phyloP scores from a whole-genome alignment of 2,797 vertebrate species.

The Buphagus erythrorhynchus region DNA sequence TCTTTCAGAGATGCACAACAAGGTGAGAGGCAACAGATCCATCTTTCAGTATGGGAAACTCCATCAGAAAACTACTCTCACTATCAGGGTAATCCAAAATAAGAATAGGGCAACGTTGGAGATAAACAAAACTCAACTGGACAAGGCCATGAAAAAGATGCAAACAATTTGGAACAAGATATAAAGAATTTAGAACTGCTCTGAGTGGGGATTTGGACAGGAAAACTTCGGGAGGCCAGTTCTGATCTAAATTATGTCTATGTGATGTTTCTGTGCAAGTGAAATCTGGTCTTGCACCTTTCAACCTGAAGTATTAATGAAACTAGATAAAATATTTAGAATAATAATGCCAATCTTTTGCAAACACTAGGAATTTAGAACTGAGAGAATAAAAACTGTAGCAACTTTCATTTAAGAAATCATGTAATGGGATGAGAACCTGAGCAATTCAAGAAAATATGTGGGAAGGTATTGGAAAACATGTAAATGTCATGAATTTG shows the following conservation, averaged over 20 bases:
- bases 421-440: not conserved
- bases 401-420: not conserved
- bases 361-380: not conserved
- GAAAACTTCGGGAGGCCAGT: not conserved
- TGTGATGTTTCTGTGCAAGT: not conserved
- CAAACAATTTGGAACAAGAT: not conserved
- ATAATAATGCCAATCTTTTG: not conserved
- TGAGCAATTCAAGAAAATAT: not conserved
- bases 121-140: not conserved
- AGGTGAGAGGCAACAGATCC: not conserved
- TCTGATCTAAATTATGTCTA: not conserved
- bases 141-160: not conserved
- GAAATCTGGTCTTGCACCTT: not conserved
- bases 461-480: not conserved
- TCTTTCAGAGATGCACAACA: not conserved
- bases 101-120: not conserved
- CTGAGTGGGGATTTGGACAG: not conserved
- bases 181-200: not conserved
- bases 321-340: not conserved
- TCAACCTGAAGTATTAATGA: not conserved
- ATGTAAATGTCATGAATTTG: not conserved
- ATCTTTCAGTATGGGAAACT: not conserved
- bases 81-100: not conserved
- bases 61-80: not conserved
- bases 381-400: not conserved